Evolutionary conservation across 2,888 invertebrate genomes (phyloP), one percentile per base, ranked within the genome.

Genomic region (Cataglyphis livida): DNA sequence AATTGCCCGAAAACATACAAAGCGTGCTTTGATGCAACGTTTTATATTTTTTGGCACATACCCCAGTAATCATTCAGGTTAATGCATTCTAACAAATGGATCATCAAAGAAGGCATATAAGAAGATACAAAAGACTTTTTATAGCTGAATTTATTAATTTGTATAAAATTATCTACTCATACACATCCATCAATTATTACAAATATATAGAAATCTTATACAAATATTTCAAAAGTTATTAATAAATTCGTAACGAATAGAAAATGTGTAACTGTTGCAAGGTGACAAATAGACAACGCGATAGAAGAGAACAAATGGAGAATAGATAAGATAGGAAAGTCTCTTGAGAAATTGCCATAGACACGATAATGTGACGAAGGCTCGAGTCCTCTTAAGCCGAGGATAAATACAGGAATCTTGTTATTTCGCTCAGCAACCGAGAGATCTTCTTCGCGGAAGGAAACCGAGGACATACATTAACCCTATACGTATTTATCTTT

Each of bases 1-100:
- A 93, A 94, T 94, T 93, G 93, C 91, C 92, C 91, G 93, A 92
- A 93, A 93, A 93, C 91, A 92, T 89, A 90, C 89, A 89, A 90
- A 84, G 90, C 74, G 70, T 83, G 71, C 86, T 85, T 83, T 81
- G 82, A 88, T 84, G 85, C 84, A 82, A 66, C 87, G 89, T 85
- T 87, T 90, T 85, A 84, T 90, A 87, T 86, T 86, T 88, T 88
- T 83, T 84, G 61, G 35, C 74, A 62, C 71, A 81, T 74, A 54
- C 51, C 59, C 54, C 57, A 54, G 54, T 54, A 15, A 66, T 68
- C 10, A 66, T n/a, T 28, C n/a, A 15, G 54, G 15, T 51, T 54
- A 76, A 68, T 28, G 48, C 57, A 21, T 44, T 38, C 25, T 21
- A 44, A 48, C n/a, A 38, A 76, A 57, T n/a, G n/a, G n/a, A 32